Evolutionary conservation across 2,797 vertebrate species (phyloP), one percentile per base, ranked within the genome.

Genomic region (Echeneis naucrates): DNA sequence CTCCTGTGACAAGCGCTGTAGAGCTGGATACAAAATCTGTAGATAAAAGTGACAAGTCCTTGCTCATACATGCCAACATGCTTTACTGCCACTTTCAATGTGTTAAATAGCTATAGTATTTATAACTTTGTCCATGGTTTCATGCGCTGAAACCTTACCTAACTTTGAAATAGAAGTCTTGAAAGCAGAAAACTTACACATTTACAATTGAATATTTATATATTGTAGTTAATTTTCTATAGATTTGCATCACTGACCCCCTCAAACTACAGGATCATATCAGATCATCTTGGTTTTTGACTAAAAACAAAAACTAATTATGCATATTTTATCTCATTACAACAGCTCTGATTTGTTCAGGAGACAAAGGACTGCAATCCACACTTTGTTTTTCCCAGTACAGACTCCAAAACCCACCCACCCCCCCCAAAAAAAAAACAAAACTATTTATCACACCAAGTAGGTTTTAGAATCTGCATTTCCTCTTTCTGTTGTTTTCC

Each of bases 291-390:
- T 2, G 7, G 11, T 33, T 50, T 26, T 26, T 9, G 8, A 24
- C 14, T 58, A 5, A 70, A 53, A 66, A 71, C 30, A n/a, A n/a
- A n/a, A n/a, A n/a, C 6, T 3, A 3, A 54, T 37, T 4, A 30
- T 33, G 53, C 5, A n/a, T 51, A 19, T 68, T 63, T 57, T 37
- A 67, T 53, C 16, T 38, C 14, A 23, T 16, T n/a, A 16, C 5
- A 0, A 6, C 30, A 33, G 16, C 24, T 47, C 50, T 12, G 17
- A 33, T 17, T 35, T 11, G 14, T 42, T 37, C 4, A 2, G 24
- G 11, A 63, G 26, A 19, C 11, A 40, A 59, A n/a, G 42, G 26
- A 44, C 21, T 37, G 37, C 8, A 30, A 35, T 35, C 16, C 19
- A 27, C 1, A 19, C 17, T 2, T 24, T 47, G n/a, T 32, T 47